Evolutionary conservation across 1,140 invertebrate genomes (phyloP).

Genomic region (Eufriesea mexicana): DNA sequence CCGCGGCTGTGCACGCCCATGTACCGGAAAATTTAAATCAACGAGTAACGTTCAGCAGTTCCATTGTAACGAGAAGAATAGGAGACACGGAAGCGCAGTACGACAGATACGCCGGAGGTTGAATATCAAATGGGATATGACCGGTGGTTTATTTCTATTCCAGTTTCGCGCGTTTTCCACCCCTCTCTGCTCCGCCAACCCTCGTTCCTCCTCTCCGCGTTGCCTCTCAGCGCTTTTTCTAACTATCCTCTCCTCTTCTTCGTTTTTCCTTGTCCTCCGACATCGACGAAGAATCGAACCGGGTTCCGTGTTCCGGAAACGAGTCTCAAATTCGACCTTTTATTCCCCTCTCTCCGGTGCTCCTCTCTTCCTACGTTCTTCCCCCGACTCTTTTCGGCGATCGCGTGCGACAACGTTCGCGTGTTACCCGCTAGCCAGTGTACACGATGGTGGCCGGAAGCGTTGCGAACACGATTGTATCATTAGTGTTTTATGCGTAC

Average conservation of each 20-base stretch:
- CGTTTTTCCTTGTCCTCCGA: neutral
- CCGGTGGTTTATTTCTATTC: constrained; percentile 67
- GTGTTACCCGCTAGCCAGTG: neutral
- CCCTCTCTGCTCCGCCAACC: neutral
- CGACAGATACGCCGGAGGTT: constrained; percentile 71
- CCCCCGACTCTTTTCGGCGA: neutral
- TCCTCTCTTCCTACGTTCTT: neutral
- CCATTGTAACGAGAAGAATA: constrained; percentile 67
- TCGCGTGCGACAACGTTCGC: constrained; percentile 15
- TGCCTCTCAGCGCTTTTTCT: neutral
- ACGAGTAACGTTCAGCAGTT: constrained; percentile 69
- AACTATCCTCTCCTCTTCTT: constrained; percentile 7
- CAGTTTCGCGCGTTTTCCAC: constrained; percentile 48
- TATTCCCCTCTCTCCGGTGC: constrained; percentile 1
- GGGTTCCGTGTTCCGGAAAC: neutral
- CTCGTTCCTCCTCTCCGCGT: neutral
- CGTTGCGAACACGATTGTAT: constrained; percentile 23
- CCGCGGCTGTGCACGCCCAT: constrained; percentile 41
- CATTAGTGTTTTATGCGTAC: constrained; percentile 30
- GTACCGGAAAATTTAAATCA: constrained; percentile 74
- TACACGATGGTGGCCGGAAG: constrained; percentile 3
- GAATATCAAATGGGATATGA: constrained; percentile 72
- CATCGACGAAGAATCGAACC: neutral
- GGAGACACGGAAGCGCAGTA: constrained; percentile 62
- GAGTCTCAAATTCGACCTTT: neutral